phyloP scores from a whole-genome alignment of 2,113 vertebrate species.

The Setophaga kirtlandii region DNA sequence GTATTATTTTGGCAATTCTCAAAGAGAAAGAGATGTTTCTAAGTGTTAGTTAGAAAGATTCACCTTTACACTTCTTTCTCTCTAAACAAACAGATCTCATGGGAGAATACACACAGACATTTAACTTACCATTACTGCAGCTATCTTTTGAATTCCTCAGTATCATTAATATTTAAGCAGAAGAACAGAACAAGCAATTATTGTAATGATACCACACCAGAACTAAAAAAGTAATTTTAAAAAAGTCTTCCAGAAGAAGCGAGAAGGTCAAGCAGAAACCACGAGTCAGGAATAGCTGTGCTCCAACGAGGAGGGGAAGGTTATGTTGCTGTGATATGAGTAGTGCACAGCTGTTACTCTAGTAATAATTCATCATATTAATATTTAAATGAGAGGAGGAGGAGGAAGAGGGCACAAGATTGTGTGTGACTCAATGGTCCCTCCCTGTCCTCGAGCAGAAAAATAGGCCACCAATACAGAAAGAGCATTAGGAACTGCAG shows the following conservation, averaged over 20 bases:
- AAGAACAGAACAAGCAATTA: slow-evolving; percentile 28
- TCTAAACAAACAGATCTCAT: neutral
- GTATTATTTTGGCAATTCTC: neutral
- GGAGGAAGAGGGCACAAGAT: neutral
- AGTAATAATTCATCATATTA: slow-evolving; percentile 69
- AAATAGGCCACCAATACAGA: slow-evolving; percentile 43
- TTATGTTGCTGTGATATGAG: slow-evolving; percentile 66
- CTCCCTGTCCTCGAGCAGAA: slow-evolving; percentile 50
- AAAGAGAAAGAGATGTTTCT: neutral
- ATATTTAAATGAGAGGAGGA: slow-evolving; percentile 71
- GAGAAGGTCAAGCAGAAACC: slow-evolving; percentile 53
- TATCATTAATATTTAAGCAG: slow-evolving; percentile 52
- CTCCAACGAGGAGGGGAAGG: slow-evolving; percentile 49
- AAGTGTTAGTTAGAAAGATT: neutral
- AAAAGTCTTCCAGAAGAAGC: slow-evolving; percentile 43
- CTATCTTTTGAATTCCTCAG: slow-evolving; percentile 57
- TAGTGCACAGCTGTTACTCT: slow-evolving; percentile 68
- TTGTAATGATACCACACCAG: slow-evolving; percentile 27
- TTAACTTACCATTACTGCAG: slow-evolving; percentile 66
- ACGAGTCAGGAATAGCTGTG: slow-evolving; percentile 66
- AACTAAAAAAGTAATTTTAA: slow-evolving; percentile 34
- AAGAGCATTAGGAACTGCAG: neutral
- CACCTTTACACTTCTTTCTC: neutral
- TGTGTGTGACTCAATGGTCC: slow-evolving; percentile 23
- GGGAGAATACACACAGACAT: slow-evolving; percentile 7